Percentiles rank a stretch among this genome's conserved stretches.
phyloP scores from a whole-genome alignment of 2,888 invertebrate genomes.

The Hemicrepidius hirtus region DNA sequence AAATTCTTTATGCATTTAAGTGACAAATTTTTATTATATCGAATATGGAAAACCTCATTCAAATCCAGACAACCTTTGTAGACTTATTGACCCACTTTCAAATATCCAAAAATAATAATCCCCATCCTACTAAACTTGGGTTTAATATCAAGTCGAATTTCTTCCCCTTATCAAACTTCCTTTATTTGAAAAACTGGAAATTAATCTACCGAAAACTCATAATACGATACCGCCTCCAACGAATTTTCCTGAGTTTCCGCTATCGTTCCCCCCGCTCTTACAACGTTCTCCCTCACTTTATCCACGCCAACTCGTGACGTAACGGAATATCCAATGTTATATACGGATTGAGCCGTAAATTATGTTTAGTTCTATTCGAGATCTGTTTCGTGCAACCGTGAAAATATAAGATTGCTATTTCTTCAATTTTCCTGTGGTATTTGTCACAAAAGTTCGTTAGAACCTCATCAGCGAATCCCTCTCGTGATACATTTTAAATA shows the following conservation, averaged over 20 bases:
- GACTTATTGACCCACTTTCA: no score
- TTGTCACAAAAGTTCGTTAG: background rate
- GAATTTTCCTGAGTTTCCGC: constrained; percentile 13
- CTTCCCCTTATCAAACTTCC: no score
- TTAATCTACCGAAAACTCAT: background rate
- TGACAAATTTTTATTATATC: background rate
- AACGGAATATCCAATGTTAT: constrained; percentile 34
- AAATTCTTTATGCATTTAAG: constrained; percentile 2
- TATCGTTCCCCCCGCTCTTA: constrained; percentile 1
- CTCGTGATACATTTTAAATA: constrained; percentile 1
- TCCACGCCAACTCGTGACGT: constrained; percentile 42
- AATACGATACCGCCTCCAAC: background rate
- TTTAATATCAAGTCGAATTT: no score
- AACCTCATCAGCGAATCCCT: background rate
- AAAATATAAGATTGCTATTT: background rate
- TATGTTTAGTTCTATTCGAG: constrained; percentile 39
- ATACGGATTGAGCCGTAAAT: constrained; percentile 42
- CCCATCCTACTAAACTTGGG: no score
- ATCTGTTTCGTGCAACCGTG: background rate
- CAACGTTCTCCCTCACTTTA: constrained; percentile 10
- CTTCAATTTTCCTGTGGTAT: background rate
- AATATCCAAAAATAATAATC: no score
- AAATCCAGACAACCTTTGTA: no score
- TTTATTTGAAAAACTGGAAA: background rate
- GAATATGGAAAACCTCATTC: no score